Evolutionary conservation across 2,888 invertebrate species (phyloP).

Genomic region (Hyles lineata): DNA sequence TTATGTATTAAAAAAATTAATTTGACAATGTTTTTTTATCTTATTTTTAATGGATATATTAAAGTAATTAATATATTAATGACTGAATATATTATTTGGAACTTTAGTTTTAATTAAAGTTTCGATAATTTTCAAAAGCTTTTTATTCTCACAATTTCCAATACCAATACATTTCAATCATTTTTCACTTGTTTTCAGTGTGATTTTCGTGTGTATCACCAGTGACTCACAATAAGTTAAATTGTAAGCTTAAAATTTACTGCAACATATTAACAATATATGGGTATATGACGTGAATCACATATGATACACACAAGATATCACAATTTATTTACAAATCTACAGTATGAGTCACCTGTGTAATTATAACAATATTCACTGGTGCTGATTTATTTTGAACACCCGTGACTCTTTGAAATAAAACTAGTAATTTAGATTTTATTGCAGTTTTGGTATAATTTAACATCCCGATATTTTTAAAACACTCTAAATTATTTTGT

Average conservation of each 20-base stretch:
- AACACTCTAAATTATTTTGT: no score
- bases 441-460: no score
- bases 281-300: not conserved
- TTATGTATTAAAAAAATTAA: no score
- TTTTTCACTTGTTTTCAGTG: not conserved
- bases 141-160: not conserved
- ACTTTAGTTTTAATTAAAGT: not conserved
- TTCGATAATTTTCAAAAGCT: not conserved
- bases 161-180: not conserved
- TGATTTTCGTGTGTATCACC: not conserved
- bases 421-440: no score
- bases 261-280: constrained; percentile 4
- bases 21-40: no score
- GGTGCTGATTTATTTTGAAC: not conserved
- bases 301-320: not conserved
- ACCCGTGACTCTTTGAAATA: no score
- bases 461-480: no score
- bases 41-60: no score
- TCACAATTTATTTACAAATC: not conserved
- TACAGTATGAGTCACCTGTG: not conserved
- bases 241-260: constrained; percentile 3
- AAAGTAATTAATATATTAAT: not conserved
- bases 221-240: constrained; percentile 8
- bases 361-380: not conserved
- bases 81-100: no score